Conservation (phyloP, 2,113 vertebrate species). For the Gavialis gangeticus region DNA sequence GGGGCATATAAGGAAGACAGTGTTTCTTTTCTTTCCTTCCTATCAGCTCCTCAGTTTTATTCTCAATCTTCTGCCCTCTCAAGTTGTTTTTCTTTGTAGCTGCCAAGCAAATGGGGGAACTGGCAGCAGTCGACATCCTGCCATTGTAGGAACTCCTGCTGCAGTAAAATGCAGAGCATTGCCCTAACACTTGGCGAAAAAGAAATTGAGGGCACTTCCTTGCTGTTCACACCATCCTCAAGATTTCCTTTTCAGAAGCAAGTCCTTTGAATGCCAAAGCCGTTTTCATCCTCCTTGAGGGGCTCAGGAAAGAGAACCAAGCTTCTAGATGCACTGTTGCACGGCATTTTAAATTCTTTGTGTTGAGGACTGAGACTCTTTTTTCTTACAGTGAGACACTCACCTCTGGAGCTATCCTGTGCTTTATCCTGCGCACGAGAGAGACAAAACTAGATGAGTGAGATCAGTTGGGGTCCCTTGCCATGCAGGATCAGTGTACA, state of each 20-base stretch:
- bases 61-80: neutral
- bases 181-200: neutral
- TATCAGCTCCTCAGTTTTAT: neutral
- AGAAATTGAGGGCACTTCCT: neutral
- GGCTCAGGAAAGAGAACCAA: neutral
- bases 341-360: neutral
- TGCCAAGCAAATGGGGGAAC: neutral
- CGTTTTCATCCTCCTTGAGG: neutral
- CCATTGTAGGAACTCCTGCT: rapidly evolving
- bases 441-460: neutral
- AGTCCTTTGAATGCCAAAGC: neutral
- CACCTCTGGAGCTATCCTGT: no score
- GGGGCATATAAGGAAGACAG: neutral
- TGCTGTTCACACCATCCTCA: neutral
- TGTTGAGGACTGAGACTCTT: neutral
- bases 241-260: neutral
- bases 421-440: no score
- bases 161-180: neutral
- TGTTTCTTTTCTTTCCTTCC: neutral
- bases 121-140: rapidly evolving
- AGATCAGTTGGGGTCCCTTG: neutral
- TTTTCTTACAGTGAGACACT: neutral
- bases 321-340: neutral
- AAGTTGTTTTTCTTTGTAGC: neutral
- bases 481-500: neutral